phyloP scores from a whole-genome alignment of 2,888 invertebrate genomes.

The Heliconius charithonia region DNA sequence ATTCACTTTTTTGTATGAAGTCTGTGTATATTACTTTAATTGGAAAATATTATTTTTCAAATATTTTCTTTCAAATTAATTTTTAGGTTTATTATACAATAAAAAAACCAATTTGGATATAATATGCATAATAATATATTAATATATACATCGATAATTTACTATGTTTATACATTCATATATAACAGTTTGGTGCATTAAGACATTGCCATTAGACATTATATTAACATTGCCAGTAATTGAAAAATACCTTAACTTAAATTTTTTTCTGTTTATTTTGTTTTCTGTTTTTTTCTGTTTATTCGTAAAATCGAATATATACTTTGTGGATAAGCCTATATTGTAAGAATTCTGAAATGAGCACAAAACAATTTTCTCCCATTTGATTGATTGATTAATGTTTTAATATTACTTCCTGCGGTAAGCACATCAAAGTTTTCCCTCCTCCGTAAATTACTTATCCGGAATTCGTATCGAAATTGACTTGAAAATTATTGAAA shows the following conservation, averaged over 20 bases:
- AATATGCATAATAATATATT: slow-evolving; percentile 47
- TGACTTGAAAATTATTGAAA: slow-evolving; percentile 35
- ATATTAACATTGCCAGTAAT: not conserved
- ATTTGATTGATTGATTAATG: slow-evolving; percentile 37
- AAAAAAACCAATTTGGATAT: not conserved
- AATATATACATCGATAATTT: slow-evolving; percentile 50
- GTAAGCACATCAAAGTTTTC: slow-evolving; percentile 17
- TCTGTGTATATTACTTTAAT: not conserved
- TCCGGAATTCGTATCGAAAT: slow-evolving; percentile 20
- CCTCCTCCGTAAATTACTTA: slow-evolving; percentile 9
- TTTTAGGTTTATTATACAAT: not conserved
- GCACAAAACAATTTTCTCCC: not conserved
- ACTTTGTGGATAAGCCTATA: not conserved
- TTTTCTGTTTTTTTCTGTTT: not conserved
- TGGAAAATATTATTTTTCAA: not conserved
- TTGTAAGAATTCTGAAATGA: not conserved
- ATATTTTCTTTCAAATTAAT: not conserved
- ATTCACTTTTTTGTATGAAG: not conserved
- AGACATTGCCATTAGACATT: slow-evolving; percentile 45
- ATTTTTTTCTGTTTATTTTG: not conserved
- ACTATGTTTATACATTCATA: slow-evolving; percentile 55
- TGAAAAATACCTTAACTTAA: not conserved
- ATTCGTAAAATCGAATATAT: not conserved
- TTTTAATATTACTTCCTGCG: slow-evolving; percentile 22
- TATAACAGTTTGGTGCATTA: slow-evolving; percentile 55